phyloP scores from a whole-genome alignment of 2,888 invertebrate genomes.

The Calameuta idolon region DNA sequence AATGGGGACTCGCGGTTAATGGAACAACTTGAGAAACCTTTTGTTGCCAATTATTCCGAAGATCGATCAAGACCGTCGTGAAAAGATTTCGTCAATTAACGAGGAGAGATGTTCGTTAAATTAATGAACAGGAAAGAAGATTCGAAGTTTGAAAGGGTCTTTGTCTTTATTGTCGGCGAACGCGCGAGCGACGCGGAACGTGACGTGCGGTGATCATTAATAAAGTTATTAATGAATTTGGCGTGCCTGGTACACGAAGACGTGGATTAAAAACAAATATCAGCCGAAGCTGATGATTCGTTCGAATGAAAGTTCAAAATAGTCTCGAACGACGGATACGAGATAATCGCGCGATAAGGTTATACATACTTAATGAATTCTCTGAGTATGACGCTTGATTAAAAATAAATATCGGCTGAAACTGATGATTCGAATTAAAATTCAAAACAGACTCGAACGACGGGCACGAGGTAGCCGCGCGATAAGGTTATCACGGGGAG shows the following conservation, averaged over 20 bases:
- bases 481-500: no score
- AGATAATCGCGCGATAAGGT: no score
- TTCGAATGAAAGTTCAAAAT: not conserved
- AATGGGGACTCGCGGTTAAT: constrained; percentile 5
- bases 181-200: constrained; percentile 3
- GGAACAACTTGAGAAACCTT: constrained; percentile 10
- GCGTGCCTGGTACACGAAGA: not conserved
- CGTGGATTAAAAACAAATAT: not conserved
- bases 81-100: constrained; percentile 34
- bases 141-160: constrained; percentile 33
- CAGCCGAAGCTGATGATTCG: not conserved
- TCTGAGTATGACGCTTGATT: not conserved
- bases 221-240: constrained; percentile 19
- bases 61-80: constrained; percentile 9
- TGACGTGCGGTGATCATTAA: constrained; percentile 11
- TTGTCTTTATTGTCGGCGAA: constrained; percentile 27
- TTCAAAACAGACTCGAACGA: no score
- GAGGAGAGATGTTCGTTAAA: constrained; percentile 21
- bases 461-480: no score
- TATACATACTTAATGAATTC: not conserved
- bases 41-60: constrained; percentile 10
- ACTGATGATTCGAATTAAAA: no score
- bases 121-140: constrained; percentile 35
- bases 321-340: not conserved
- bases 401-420: not conserved